A percentile compares a stretch with the other conserved stretches of the same genome.
phyloP scores from a whole-genome alignment of 64 coral and sea anemone species.

The Astreopora myriophthalma region DNA sequence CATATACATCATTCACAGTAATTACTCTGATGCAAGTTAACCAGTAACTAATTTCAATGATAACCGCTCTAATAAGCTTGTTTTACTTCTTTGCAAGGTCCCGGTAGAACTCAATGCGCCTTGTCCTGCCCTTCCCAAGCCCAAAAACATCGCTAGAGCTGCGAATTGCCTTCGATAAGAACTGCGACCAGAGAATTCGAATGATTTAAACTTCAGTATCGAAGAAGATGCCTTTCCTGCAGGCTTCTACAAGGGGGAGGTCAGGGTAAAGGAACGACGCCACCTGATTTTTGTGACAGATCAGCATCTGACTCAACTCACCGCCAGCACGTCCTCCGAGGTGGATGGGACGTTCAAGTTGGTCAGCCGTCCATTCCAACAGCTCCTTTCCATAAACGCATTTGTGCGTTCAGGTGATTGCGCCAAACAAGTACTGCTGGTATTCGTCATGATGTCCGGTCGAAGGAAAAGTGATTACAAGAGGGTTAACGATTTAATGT shows the following conservation, averaged over 20 bases:
- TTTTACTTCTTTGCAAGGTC: neutral
- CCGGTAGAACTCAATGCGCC: neutral
- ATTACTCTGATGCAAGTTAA: too few relatives aligned
- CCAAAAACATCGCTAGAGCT: neutral
- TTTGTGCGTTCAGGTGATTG: slow-evolving; percentile 19
- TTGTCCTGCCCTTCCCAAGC: slow-evolving; percentile 8
- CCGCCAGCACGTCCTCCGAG: neutral
- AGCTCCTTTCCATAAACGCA: slow-evolving; percentile 9
- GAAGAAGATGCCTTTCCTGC: neutral
- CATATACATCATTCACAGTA: neutral
- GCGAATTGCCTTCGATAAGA: neutral
- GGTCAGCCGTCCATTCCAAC: slow-evolving; percentile 5
- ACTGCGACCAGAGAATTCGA: too few relatives aligned
- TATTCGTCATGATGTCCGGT: slow-evolving; percentile 1
- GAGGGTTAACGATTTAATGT: neutral
- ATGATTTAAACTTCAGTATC: neutral
- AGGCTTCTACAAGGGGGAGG: neutral
- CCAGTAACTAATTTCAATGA: neutral
- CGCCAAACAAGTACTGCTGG: slow-evolving; percentile 21
- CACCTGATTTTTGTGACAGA: slow-evolving; percentile 27
- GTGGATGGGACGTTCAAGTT: slow-evolving; percentile 44
- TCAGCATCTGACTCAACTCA: neutral
- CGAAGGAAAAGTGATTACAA: neutral
- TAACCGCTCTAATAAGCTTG: neutral
- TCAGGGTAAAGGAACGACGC: slow-evolving; percentile 10